Evolutionary conservation across 2,797 vertebrate genomes (phyloP).

Genomic region (Florisuga fusca): DNA sequence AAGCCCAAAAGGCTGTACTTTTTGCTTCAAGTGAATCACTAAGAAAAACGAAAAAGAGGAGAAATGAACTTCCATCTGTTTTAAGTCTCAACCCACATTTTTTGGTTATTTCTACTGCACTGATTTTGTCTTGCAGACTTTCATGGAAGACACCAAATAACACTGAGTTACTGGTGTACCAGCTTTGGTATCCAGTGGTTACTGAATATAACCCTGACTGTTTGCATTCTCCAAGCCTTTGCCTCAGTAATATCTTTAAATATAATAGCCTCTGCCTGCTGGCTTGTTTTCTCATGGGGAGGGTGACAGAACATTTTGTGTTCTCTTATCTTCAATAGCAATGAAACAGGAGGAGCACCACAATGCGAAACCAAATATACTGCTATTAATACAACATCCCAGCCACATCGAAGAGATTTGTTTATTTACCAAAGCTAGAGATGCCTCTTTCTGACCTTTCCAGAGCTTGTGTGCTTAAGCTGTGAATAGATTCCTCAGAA

Average conservation of each 20-base stretch:
- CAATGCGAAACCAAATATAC: constrained; percentile 81
- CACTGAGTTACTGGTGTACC: constrained; percentile 59
- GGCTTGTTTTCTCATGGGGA: constrained; percentile 62
- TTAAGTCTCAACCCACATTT: constrained; percentile 51
- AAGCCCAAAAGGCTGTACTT: not conserved
- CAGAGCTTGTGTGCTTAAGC: constrained; percentile 54
- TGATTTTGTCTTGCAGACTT: constrained; percentile 69
- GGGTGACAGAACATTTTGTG: constrained; percentile 75
- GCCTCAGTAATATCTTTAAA: constrained; percentile 66
- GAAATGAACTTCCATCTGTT: not conserved
- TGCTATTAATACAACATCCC: constrained; percentile 82
- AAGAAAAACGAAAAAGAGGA: not conserved
- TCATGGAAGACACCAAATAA: constrained; percentile 62
- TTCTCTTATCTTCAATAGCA: constrained; percentile 76
- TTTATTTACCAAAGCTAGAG: constrained; percentile 79
- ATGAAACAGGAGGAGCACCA: constrained; percentile 76
- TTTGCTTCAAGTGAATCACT: not conserved
- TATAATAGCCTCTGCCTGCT: constrained; percentile 49
- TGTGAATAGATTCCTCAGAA: constrained; percentile 52
- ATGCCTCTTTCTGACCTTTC: constrained; percentile 75
- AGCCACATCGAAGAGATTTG: constrained; percentile 71
- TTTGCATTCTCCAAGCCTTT: constrained; percentile 64
- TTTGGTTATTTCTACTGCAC: constrained; percentile 69
- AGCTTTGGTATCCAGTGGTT: constrained; percentile 75
- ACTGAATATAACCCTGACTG: constrained; percentile 69